Conservation (phyloP, 1,140 invertebrate genomes). For the Drosophila guanche region DNA sequence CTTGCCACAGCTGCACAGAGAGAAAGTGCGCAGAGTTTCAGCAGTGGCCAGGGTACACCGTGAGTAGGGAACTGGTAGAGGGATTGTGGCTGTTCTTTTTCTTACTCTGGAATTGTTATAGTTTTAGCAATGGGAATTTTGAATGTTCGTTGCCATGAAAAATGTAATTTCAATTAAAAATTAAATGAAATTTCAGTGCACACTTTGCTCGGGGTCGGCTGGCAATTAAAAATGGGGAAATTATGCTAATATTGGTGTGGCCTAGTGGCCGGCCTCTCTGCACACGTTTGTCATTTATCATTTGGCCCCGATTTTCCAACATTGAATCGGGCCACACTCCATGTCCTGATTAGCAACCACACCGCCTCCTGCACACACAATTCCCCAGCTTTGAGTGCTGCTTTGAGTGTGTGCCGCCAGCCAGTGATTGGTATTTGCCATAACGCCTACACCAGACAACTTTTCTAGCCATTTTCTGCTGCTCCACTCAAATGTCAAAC, state of each 20-base stretch:
- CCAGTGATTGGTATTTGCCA: conserved; percentile 49
- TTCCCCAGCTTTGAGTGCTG: conserved; percentile 11
- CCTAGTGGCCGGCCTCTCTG: conserved; percentile 23
- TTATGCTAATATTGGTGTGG: conserved; percentile 63
- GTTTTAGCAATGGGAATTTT: no score
- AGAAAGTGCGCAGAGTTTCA: no score
- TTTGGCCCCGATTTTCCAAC: conserved; percentile 53
- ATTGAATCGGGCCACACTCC: conserved; percentile 16
- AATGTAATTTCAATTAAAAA: no score
- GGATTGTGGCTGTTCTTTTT: no score
- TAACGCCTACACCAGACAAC: conserved; percentile 40
- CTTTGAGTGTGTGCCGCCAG: conserved; percentile 20
- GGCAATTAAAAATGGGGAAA: conserved; percentile 53
- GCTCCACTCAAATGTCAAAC: not conserved
- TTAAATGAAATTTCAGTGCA: not conserved
- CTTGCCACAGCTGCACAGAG: conserved; percentile 3
- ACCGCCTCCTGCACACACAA: not conserved
- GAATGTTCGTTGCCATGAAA: no score
- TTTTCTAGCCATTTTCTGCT: conserved; percentile 27
- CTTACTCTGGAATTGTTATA: no score
- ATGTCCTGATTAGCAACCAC: not conserved
- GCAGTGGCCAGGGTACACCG: no score
- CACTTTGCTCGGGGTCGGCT: conserved; percentile 9
- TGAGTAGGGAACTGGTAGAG: no score
- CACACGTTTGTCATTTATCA: conserved; percentile 64